Evolutionary conservation across 2,797 vertebrate species (phyloP).

Genomic region (Uromys caudimaculatus): DNA sequence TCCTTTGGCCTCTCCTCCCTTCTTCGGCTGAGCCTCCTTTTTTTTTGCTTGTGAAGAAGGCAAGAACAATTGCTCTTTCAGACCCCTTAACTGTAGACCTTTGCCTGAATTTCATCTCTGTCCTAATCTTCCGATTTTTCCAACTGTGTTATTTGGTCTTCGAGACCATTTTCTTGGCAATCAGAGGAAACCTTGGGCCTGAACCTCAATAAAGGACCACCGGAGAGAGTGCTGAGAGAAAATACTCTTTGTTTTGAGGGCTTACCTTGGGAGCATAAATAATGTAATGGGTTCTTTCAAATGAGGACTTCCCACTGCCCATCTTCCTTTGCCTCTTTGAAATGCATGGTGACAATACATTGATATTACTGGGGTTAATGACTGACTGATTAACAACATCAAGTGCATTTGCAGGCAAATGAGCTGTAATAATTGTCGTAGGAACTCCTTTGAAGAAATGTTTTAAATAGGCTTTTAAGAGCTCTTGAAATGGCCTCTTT

Average conservation of each 20-base stretch:
- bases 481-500: constrained; percentile 59
- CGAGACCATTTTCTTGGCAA: constrained; percentile 56
- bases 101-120: constrained; percentile 64
- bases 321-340: constrained; percentile 76
- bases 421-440: constrained; percentile 81
- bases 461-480: constrained; percentile 70
- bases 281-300: constrained; percentile 1
- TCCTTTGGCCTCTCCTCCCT: constrained; percentile 13
- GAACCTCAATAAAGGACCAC: constrained; percentile 19
- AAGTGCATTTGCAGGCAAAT: constrained; percentile 83
- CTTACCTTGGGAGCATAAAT: constrained; percentile 61
- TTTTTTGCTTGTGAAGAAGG: constrained; percentile 17
- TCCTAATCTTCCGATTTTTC: constrained; percentile 50
- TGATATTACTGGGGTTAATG: constrained; percentile 85
- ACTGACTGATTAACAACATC: constrained; percentile 84
- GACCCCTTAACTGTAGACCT: constrained; percentile 39
- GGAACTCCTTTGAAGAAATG: constrained; percentile 75
- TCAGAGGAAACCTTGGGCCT: constrained; percentile 40
- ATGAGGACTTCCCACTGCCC: neutral
- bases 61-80: constrained; percentile 57
- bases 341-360: constrained; percentile 78
- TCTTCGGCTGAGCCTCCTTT: neutral
- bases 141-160: constrained; percentile 56
- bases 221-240: neutral
- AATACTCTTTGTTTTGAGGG: constrained; percentile 43